phyloP scores from a whole-genome alignment of 2,113 vertebrate species.

The Leuciscus idus region DNA sequence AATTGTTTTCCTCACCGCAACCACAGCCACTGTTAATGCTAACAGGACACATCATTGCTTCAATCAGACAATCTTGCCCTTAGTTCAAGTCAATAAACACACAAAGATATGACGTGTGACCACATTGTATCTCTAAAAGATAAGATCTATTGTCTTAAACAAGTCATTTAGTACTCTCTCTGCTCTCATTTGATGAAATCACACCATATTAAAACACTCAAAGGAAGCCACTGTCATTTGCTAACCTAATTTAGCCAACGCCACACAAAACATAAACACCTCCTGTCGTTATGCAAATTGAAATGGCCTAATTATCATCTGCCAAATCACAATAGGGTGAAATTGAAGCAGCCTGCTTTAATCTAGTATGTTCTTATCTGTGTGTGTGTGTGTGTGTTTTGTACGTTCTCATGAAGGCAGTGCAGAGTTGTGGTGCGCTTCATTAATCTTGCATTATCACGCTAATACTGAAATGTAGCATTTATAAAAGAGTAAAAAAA shows the following conservation, averaged over 20 bases:
- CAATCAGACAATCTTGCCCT: neutral
- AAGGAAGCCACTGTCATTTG: conserved; percentile 31
- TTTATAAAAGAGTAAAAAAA: conserved; percentile 17
- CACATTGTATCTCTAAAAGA: conserved; percentile 55
- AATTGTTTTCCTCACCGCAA: neutral
- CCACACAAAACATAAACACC: conserved; percentile 42
- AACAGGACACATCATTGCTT: neutral
- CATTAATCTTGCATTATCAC: conserved; percentile 25
- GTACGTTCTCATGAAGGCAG: conserved; percentile 10
- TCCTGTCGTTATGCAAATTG: conserved; percentile 55
- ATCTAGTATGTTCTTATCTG: neutral
- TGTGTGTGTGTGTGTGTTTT: conserved; percentile 16
- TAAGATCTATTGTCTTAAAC: conserved; percentile 62
- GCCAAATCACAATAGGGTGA: conserved; percentile 52
- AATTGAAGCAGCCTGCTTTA: conserved; percentile 36
- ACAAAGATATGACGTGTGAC: conserved; percentile 65
- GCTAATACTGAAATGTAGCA: neutral
- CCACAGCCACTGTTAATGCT: neutral
- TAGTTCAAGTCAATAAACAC: conserved; percentile 22
- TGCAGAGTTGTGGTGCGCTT: neutral
- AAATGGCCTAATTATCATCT: conserved; percentile 66
- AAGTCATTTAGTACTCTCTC: conserved; percentile 54
- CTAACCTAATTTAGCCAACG: conserved; percentile 31
- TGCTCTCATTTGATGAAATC: conserved; percentile 50
- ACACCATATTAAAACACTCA: conserved; percentile 48